Evolutionary conservation across 2,888 invertebrate genomes (phyloP).

Genomic region (Piscicola geometra): DNA sequence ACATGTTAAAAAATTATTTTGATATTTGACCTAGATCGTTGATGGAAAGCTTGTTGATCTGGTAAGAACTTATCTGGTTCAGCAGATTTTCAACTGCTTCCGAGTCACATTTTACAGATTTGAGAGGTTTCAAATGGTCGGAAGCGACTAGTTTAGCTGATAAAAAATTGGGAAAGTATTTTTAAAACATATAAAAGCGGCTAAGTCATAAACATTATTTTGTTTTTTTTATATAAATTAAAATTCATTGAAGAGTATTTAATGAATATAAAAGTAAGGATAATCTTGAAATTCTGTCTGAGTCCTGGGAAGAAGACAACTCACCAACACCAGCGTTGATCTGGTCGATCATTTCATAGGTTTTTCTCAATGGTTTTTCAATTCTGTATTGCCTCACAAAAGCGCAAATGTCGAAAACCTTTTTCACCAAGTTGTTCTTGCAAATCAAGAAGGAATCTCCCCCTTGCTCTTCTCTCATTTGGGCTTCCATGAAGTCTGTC

Average conservation of each 20-base stretch:
- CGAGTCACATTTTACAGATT: background rate
- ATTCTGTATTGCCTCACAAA: background rate
- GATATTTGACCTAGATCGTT: background rate
- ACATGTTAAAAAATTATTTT: background rate
- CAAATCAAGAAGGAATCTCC: background rate
- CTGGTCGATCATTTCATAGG: background rate
- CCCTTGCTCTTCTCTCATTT: background rate
- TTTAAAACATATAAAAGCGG: background rate
- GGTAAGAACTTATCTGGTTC: background rate
- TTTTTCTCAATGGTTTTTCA: background rate
- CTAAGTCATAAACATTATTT: background rate
- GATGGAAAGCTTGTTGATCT: constrained; percentile 15
- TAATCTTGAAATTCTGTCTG: no score
- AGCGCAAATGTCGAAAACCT: background rate
- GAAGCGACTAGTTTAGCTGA: background rate
- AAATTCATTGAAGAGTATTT: no score
- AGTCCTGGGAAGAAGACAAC: no score
- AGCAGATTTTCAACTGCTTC: background rate
- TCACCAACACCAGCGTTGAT: background rate
- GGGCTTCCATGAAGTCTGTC: constrained; percentile 1
- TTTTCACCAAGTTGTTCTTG: background rate
- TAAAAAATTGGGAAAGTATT: background rate
- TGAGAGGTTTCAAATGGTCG: background rate
- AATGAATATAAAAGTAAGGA: no score
- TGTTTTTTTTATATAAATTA: no score